Base-by-base conservation (phyloP, 2,888 invertebrate genomes). In the Hemaris fuciformis region DNA sequence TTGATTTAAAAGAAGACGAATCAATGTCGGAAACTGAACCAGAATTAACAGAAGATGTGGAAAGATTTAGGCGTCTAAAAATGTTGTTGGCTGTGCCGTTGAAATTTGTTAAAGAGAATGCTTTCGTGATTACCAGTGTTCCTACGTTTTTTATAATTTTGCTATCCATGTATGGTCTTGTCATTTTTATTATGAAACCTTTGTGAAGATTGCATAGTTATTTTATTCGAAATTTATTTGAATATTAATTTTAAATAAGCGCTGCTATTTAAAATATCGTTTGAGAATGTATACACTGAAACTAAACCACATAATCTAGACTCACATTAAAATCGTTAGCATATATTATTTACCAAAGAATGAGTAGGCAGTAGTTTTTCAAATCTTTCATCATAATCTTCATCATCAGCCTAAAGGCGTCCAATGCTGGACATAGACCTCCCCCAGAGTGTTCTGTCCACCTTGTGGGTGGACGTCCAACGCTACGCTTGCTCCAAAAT, bases 131-230 rank as follows among this genome's bases (percentile, higher is more conserved):
- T 18, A 72, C 76, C 0, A 84, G 84, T 74, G 85, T 88, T 0
- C 89, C 91, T 1, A 73, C 80, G 7, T 89, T 90, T 67, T 79
- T 89, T 61, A 65, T 84, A 22, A 66, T 79, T 27, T 31, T 90
- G 56, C 68, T 87, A 41, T 73, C 81, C 61, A 25, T 87, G 43
- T 90, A 89, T 68, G 77, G 80, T 22, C 57, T 84, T 25, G 68
- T 88, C 69, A 62, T 80, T 57, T 63, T 85, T 8, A 22, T 84
- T 66, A 71, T 81, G 64, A 83, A 80, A 62, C 72, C 77, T 62
- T 81, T 68, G 73, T 80, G 64, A 74, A 64, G 59, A 65, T 62
- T 22, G 45, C n/a, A n/a, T 59, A 53, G 58, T 15, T 31, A 25
- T 53, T 25, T 57, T 15, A 20, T 13, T 61, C 57, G n/a, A 22